Base-by-base conservation (phyloP, 2,888 invertebrate species). In the Siphonodentalium dalli region DNA sequence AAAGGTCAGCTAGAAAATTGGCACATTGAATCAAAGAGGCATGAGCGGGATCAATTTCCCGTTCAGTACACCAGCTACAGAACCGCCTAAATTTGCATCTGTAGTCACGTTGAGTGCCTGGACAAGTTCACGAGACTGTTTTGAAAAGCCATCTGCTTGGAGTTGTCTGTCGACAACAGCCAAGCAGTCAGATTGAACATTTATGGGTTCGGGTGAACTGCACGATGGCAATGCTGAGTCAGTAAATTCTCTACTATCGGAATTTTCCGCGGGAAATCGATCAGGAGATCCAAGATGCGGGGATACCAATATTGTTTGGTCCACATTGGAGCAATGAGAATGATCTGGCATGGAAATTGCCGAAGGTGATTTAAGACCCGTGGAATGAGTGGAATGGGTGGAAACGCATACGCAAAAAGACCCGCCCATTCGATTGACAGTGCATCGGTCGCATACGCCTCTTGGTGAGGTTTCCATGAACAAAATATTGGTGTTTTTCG, bases 401-500 rank as follows among this genome's bases (percentile, higher is more conserved):
- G 45, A 21, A 37, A 45, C 15, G 35, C 35, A 37, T 45, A 37
- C 3, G 20, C 45, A 21, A 18, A 37, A 15, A 45, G 13, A 4
- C 21, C 21, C 21, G 2, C 45, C 45, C 37, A 45, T 13, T 13
- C 15, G n/a, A 45, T 45, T 8, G 37, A 8, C 35, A 45, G 35
- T 4, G 45, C 45, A 37, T 45, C 45, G 23, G 20, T 18, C 33
- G 28, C 29, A 13, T 13, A 21, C 15, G 45, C 45, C 35, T 15
- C 7, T 7, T 34, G 35, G n/a, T 45, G 29, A 23, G 9, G 15
- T 9, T 13, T 6, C 13, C 35, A 31, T 23, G 45, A 31, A 15
- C 34, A 23, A 37, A 31, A 45, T 13, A 45, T 11, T 20, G 35
- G 13, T 7, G 23, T 3, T 35, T 24, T n/a, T 15, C 13, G 6